Evolutionary conservation across 2,797 vertebrate genomes (phyloP).

Genomic region (Glossophaga mutica): DNA sequence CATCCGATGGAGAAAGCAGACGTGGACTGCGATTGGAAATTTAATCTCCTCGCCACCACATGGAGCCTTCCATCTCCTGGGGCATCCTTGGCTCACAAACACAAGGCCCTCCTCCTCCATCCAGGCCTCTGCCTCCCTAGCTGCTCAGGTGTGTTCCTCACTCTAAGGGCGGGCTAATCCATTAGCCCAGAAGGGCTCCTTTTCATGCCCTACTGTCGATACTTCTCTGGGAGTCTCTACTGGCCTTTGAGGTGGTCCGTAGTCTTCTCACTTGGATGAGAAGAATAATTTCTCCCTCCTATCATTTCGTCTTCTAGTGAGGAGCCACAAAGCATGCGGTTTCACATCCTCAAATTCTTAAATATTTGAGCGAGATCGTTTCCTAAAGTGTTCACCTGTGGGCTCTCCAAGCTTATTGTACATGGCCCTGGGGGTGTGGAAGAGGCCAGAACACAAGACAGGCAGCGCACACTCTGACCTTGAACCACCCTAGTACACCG

Average conservation of each 20-base stretch:
- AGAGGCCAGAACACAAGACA: not conserved
- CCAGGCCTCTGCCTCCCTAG: not conserved
- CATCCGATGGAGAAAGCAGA: not conserved
- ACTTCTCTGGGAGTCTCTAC: not conserved
- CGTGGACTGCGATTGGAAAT: not conserved
- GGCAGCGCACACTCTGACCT: not conserved
- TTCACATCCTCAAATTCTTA: not conserved
- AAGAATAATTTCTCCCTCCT: not conserved
- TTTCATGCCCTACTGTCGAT: not conserved
- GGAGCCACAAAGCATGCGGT: fast-evolving
- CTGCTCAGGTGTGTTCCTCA: not conserved
- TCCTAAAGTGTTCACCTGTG: not conserved
- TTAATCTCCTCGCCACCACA: not conserved
- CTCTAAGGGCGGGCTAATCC: too few relatives aligned
- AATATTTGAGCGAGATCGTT: not conserved
- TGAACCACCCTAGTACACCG: too few relatives aligned
- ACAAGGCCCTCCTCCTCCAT: too few relatives aligned
- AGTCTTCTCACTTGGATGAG: not conserved
- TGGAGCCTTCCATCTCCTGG: not conserved
- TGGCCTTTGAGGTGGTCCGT: not conserved
- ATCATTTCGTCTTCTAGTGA: not conserved
- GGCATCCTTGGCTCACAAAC: not conserved
- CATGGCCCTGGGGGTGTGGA: not conserved
- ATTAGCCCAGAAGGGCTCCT: not conserved
- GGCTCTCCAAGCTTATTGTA: not conserved